phyloP scores from a whole-genome alignment of 2,888 invertebrate species.

The Xestia xanthographa region DNA sequence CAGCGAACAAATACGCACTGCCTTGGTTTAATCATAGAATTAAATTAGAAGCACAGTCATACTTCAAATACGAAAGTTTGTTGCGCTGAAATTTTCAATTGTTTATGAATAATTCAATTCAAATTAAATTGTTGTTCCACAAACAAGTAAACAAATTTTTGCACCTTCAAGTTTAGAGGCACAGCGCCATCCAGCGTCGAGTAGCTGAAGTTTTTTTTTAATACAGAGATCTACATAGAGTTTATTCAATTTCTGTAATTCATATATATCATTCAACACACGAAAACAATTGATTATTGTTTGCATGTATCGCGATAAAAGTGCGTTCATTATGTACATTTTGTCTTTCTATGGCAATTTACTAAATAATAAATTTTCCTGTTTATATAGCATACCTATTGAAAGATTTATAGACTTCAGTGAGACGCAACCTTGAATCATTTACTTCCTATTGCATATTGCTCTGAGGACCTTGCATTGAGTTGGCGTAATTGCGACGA shows the following conservation, averaged over 20 bases:
- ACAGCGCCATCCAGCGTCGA: constrained; percentile 53
- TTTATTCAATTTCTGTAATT: not conserved
- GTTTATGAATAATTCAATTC: not conserved
- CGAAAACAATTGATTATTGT: not conserved
- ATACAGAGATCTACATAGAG: too few relatives aligned
- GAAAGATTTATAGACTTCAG: constrained; percentile 78
- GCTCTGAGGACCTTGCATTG: constrained; percentile 83
- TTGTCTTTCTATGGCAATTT: constrained; percentile 58
- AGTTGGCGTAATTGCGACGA: constrained; percentile 79
- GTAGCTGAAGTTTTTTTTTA: constrained; percentile 28
- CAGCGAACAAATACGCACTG: constrained; percentile 31
- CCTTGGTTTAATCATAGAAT: constrained; percentile 53
- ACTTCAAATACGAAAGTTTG: constrained; percentile 34
- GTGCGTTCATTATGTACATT: constrained; percentile 3
- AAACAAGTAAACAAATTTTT: not conserved
- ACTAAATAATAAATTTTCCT: constrained; percentile 70
- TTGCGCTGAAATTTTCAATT: not conserved
- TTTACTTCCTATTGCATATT: constrained; percentile 86
- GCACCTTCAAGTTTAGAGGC: not conserved
- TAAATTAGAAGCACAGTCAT: constrained; percentile 47
- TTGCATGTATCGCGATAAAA: constrained; percentile 6
- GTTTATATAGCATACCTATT: constrained; percentile 71
- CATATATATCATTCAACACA: not conserved
- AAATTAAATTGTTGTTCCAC: not conserved
- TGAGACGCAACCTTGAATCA: constrained; percentile 79